Percentiles rank a stretch among this genome's conserved stretches.
phyloP scores from a whole-genome alignment of 2,888 invertebrate genomes.

The Meliscaeva auricollis region DNA sequence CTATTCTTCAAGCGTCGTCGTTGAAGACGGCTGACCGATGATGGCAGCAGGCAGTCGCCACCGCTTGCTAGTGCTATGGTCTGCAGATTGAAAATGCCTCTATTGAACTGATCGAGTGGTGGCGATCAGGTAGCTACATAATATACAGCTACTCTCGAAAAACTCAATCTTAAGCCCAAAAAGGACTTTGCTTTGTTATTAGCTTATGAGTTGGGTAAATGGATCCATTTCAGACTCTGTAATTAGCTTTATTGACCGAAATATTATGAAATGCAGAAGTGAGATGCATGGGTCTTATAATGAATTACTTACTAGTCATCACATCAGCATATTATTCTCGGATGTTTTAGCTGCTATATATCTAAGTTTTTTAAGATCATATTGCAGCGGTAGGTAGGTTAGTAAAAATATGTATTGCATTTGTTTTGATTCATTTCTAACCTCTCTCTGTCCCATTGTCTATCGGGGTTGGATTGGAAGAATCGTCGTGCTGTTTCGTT shows the following conservation, averaged over 20 bases:
- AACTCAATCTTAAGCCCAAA: conserved; percentile 1
- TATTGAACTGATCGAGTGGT: conserved; percentile 66
- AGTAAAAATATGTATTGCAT: no score
- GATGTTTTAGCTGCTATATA: neutral
- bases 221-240: conserved; percentile 71
- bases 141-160: conserved; percentile 7
- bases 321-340: conserved; percentile 6
- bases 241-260: conserved; percentile 68
- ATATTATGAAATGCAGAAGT: conserved; percentile 36
- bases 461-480: no score
- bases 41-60: conserved; percentile 53
- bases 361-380: no score
- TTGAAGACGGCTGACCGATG: neutral
- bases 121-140: conserved; percentile 53
- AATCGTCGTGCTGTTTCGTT: no score
- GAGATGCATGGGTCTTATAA: conserved; percentile 30
- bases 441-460: no score
- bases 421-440: no score
- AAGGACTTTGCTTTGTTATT: conserved; percentile 69
- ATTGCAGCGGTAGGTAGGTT: no score
- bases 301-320: conserved; percentile 36
- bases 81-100: conserved; percentile 55
- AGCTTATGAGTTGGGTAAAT: conserved; percentile 72
- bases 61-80: neutral
- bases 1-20: conserved; percentile 10